These are phyloP conservation scores for Hoplodrina blanda DNA, from an alignment of 2,888 invertebrate genomes.

Conservation along the genomic window DNA sequence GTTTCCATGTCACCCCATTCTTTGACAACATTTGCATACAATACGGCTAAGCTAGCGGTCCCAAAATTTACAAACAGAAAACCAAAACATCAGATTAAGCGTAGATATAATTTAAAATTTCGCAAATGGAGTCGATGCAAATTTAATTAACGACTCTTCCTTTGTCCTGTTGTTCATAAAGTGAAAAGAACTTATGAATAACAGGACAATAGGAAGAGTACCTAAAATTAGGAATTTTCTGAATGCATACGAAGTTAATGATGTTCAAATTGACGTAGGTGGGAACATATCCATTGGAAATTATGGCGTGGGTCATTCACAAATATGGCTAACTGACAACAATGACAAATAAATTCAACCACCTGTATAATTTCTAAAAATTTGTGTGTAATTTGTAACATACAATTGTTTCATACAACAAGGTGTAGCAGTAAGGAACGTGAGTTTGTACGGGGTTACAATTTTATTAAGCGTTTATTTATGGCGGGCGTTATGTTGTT, in stretches of 20 bases:
- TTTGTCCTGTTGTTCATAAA: slow-evolving; percentile 62
- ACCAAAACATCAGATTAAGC: slow-evolving; percentile 64
- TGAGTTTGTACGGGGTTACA: too few species aligned
- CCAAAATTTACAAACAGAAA: slow-evolving; percentile 70
- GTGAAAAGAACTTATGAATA: too few species aligned
- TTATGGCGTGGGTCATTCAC: background rate
- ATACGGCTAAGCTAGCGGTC: slow-evolving; percentile 72
- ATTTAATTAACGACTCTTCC: slow-evolving; percentile 70
- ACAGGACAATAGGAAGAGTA: too few species aligned
- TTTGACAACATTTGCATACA: slow-evolving; percentile 77
- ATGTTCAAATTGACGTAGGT: slow-evolving; percentile 61
- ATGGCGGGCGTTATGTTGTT: too few species aligned
- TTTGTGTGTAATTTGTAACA: too few species aligned
- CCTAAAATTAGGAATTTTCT: slow-evolving; percentile 66
- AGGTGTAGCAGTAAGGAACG: too few species aligned
- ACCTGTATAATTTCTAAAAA: too few species aligned
- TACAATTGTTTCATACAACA: too few species aligned
- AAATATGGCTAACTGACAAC: slow-evolving; percentile 1
- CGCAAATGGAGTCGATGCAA: slow-evolving; percentile 64
- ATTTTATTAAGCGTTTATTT: too few species aligned
- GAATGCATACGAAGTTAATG: slow-evolving; percentile 64
- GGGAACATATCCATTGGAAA: background rate
- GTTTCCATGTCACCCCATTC: slow-evolving; percentile 65
- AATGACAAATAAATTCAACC: too few species aligned
- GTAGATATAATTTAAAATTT: slow-evolving; percentile 58